Evolutionary conservation across 2,888 invertebrate genomes (phyloP).

Genomic region (Rhagonycha fulva): DNA sequence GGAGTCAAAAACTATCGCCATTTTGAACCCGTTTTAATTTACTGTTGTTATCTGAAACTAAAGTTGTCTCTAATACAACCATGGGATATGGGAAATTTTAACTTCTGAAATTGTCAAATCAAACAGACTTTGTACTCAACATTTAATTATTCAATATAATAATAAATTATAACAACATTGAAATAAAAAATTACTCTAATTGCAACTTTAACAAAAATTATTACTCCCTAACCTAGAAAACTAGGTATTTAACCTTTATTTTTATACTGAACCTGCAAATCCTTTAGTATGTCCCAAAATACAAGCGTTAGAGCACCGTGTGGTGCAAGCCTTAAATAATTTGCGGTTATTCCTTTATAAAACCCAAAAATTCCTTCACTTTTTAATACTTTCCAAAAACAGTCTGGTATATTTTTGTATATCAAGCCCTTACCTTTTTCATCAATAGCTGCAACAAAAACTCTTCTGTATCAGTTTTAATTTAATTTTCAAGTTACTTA

Average conservation of each 20-base stretch:
- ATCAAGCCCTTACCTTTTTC: conserved; percentile 63
- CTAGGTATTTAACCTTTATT: not conserved
- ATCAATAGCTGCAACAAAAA: conserved; percentile 61
- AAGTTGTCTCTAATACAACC: too few species aligned
- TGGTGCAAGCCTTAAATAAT: conserved; percentile 86
- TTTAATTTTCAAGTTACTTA: conserved; percentile 40
- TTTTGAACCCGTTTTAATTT: too few species aligned
- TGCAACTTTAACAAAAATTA: not conserved
- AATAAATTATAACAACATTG: not conserved
- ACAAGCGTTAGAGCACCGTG: conserved; percentile 86
- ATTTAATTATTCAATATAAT: not conserved
- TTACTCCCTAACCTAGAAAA: not conserved
- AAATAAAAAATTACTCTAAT: not conserved
- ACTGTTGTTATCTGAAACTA: too few species aligned
- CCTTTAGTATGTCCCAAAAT: conserved; percentile 72
- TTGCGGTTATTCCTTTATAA: conserved; percentile 89
- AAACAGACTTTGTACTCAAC: not conserved
- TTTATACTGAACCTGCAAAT: conserved; percentile 9
- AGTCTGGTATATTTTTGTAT: conserved; percentile 76
- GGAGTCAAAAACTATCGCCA: too few species aligned
- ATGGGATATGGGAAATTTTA: too few species aligned
- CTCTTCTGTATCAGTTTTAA: not conserved
- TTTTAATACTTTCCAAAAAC: conserved; percentile 73
- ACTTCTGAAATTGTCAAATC: too few species aligned
- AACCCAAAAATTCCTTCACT: conserved; percentile 80